phyloP scores from a whole-genome alignment of 2,797 vertebrate species.

The Halcyon smyrnensis region DNA sequence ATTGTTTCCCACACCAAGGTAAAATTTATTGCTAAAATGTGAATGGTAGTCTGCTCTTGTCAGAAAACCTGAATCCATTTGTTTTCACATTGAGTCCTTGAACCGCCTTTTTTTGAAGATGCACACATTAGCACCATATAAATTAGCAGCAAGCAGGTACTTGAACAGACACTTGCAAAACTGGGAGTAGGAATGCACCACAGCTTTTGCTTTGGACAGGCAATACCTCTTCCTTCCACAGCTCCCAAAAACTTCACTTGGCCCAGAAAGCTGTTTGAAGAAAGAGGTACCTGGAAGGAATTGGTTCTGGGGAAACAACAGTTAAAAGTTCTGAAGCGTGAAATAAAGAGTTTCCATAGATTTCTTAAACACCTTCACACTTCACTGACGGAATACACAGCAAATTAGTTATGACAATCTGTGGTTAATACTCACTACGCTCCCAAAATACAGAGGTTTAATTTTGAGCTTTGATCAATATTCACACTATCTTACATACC shows the following conservation, averaged over 20 bases:
- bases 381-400: constrained; percentile 26
- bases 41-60: not conserved
- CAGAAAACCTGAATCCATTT: not conserved
- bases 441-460: constrained; percentile 53
- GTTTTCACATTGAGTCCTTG: not conserved
- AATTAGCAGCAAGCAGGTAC: not conserved
- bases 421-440: constrained; percentile 37
- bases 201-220: not conserved
- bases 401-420: constrained; percentile 43
- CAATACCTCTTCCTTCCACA: not conserved
- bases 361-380: constrained; percentile 18
- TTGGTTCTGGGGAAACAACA: not conserved
- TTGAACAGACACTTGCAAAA: not conserved
- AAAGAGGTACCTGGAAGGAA: not conserved
- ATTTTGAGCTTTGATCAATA: constrained; percentile 67
- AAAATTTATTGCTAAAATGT: not conserved
- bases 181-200: fast-evolving
- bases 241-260: not conserved
- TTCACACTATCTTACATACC: constrained; percentile 21
- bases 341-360: not conserved
- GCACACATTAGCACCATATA: not conserved
- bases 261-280: not conserved
- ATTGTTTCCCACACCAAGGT: not conserved
- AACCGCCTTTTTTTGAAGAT: not conserved
- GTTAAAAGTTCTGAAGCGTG: not conserved